Conservation (phyloP, 2,113 vertebrate genomes). For the Semnopithecus entellus region DNA sequence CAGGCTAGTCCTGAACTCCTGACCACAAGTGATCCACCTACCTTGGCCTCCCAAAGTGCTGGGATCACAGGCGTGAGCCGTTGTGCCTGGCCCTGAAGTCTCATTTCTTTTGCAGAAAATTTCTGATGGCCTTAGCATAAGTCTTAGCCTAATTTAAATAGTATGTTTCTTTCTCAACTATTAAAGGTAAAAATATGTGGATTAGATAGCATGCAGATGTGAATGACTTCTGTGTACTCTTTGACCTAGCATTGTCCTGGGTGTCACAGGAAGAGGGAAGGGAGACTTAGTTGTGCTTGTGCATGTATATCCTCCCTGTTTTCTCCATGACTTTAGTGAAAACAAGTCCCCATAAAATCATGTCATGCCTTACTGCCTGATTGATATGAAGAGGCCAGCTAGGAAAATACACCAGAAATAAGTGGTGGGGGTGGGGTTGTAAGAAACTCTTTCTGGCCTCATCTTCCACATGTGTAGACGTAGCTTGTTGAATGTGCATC, state of each 20-base stretch:
- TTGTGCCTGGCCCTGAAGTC: not conserved
- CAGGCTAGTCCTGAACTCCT: too few species aligned
- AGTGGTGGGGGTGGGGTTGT: not conserved
- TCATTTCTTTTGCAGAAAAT: not conserved
- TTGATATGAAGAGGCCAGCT: not conserved
- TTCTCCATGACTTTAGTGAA: not conserved
- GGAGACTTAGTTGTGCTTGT: not conserved
- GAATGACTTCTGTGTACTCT: not conserved
- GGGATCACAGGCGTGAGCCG: too few species aligned
- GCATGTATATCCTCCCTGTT: not conserved
- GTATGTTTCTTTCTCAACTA: not conserved
- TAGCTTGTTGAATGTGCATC: not conserved
- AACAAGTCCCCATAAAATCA: not conserved
- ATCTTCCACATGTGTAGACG: not conserved
- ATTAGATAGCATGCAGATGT: not conserved
- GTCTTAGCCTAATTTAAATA: not conserved
- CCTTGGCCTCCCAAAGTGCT: too few species aligned
- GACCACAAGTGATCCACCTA: too few species aligned
- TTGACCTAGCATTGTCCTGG: not conserved
- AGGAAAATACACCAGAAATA: not conserved
- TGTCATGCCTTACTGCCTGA: not conserved
- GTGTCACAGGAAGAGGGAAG: not conserved
- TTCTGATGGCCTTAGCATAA: conserved; percentile 6
- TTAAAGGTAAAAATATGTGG: not conserved
- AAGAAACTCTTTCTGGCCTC: not conserved